Evolutionary conservation across 2,113 vertebrate genomes (phyloP).

Genomic region (Hyla sarda): DNA sequence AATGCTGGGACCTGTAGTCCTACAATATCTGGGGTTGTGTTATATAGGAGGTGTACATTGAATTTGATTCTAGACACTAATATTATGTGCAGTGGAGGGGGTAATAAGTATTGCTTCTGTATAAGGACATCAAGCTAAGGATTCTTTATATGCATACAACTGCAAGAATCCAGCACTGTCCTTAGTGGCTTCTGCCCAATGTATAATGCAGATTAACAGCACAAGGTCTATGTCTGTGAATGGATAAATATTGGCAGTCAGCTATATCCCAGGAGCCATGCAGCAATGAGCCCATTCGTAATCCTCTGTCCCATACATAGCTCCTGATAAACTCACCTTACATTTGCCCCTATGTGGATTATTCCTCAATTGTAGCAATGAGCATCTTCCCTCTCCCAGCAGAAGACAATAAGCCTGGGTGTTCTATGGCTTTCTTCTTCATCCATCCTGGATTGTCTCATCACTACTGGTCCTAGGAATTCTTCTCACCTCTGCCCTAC

Average conservation of each 20-base stretch:
- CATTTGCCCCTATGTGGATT: background rate
- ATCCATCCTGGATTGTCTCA: background rate
- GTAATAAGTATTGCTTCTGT: background rate
- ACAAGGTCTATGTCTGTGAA: background rate
- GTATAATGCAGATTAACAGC: background rate
- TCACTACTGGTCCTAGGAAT: background rate
- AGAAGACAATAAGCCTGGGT: background rate
- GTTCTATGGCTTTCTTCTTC: background rate
- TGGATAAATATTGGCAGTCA: background rate
- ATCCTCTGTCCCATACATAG: background rate
- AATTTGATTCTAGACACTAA: background rate
- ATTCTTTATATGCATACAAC: background rate
- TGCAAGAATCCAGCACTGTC: background rate
- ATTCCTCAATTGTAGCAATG: background rate
- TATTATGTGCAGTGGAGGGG: background rate
- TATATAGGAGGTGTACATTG: background rate
- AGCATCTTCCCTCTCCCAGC: background rate
- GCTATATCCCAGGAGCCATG: background rate
- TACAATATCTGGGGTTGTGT: background rate
- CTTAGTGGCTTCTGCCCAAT: background rate
- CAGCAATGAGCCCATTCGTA: background rate
- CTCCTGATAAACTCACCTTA: constrained; percentile 1
- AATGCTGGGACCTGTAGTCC: background rate
- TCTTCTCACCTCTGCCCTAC: constrained; percentile 17
- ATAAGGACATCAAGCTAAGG: background rate